Evolutionary conservation across 92 coral and sea anemone genomes (phyloP), one percentile per base, ranked within the genome.

Genomic region (Paramuricea clavata): DNA sequence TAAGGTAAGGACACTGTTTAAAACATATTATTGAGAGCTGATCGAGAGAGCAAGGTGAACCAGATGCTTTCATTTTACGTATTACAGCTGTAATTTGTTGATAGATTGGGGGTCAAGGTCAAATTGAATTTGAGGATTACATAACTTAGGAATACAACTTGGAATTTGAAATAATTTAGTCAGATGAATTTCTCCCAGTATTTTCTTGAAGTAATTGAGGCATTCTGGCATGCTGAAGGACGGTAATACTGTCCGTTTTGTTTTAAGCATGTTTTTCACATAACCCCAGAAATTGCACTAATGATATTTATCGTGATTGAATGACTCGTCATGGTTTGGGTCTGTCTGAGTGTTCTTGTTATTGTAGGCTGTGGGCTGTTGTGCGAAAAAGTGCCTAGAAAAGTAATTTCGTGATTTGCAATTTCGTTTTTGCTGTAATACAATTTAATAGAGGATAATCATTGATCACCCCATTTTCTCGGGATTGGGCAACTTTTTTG

Each of bases 61-160:
- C 2, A 74, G 19, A 74, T 39, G 80, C 80, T 74, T 33, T 74
- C 80, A 74, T 74, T 33, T 74, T 74, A 9, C 80, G 17, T 0
- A 74, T 43, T 25, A 76, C 33, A 44, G 52, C 33, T 22, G 81
- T 42, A 3, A 76, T 10, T 41, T 76, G 25, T 47, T n/a, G n/a
- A n/a, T n/a, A n/a, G n/a, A n/a, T n/a, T n/a, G n/a, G n/a, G n/a
- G 68, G 19, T 76, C 12, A 76, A 76, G 81, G 59, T 76, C 17
- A 22, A 13, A 76, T 43, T 49, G 67, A 15, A 76, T 32, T 13
- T 41, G 26, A 10, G 81, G 81, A 5, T 49, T 21, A 11, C 32
- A 76, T 41, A 76, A 57, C 41, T 39, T 21, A 2, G 83, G 83
- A 78, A 78, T 78, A 69, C 83, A 78, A 13, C 33, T 19, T 0